Base-by-base conservation (phyloP, 2,888 invertebrate species). In the Parnassius glacialis region DNA sequence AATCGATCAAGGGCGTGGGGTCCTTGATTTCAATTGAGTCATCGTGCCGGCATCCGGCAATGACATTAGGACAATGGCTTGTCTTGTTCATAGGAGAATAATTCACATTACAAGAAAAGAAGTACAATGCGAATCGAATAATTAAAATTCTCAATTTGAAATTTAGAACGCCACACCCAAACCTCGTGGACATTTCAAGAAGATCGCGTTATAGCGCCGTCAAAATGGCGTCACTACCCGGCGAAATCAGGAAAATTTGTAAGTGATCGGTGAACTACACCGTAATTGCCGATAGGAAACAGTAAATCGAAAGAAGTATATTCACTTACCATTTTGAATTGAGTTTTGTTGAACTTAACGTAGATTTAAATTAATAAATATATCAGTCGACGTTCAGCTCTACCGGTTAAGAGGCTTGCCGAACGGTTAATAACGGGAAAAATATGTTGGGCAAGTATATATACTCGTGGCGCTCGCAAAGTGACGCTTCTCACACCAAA, bases 371-470 rank as follows among this genome's bases (percentile, higher is more conserved):
- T 88, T 87, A 90, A 72, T 81, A 84, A 85, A 76, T 72, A 72
- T 69, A 67, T 88, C 88, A 87, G 88, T 90, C 85, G 84, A 84
- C 92, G 92, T 93, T 93, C 92, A 87, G 92, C 92, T 83, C 79
- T 84, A 93, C 94, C 94, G 92, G 94, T 91, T 87, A 94, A 93
- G 94, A 90, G 93, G 94, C 92, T 93, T 92, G 91, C 93, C 93
- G 92, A 94, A 94, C 94, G 93, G 92, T 92, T 91, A 88, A 88
- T 92, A 90, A 88, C 72, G 72, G 71, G 78, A 83, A 89, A 85
- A 81, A 79, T 76, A 81, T 80, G 82, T 83, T 85, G 76, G 79
- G 74, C 81, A 76, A 73, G 80, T 88, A 92, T 94, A 89, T 94
- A 94, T 94, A 94, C 69, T 53, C 55, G 67, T 72, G 71, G 79